Base-by-base conservation (phyloP, 2,797 vertebrate genomes). In the Chelmon rostratus region DNA sequence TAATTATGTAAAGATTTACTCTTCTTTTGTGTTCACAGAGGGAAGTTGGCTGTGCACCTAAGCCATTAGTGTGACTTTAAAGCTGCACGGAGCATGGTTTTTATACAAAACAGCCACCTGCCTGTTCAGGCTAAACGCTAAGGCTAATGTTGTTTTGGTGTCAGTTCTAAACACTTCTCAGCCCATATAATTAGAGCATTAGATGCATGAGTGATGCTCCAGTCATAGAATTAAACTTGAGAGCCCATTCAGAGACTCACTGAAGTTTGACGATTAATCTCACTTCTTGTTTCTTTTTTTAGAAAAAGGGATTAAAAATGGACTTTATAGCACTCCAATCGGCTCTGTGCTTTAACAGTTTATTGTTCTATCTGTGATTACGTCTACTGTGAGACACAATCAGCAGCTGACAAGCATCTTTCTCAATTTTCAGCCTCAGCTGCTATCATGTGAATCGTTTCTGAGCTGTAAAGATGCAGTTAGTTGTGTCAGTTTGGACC, bases 1-100 rank as follows among this genome's bases (percentile, higher is more conserved):
- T 52, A 53, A 54, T 37, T 70, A 67, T 61, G 68, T 57, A 61
- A 37, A 63, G 37, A 53, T 31, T 38, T n/a, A 44, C 25, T 68
- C 21, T 61, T 65, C 49, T 66, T 57, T 28, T 53, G 13, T 57
- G 1, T 33, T 53, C 23, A 28, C 2, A 35, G 15, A 40, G 28
- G n/a, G 38, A 64, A 49, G 31, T 38, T 18, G 10, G 37, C 23
- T 53, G 72, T 49, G 3, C 25, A 37, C 71, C 44, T 31, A 50
- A 19, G 63, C n/a, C 28, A 16, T 65, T 54, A 56, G 31, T 70
- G 54, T 47, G 46, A 38, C 35, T 11, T 57, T 31, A 69, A 28
- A 57, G 57, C 47, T 54, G 47, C 18, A 46, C 1, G 10, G 52
- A 47, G 11, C 11, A 50, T 28, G 21, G 8, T 12, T 50, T 54